phyloP scores from a whole-genome alignment of 1,140 invertebrate genomes.

The Hirudo medicinalis region DNA sequence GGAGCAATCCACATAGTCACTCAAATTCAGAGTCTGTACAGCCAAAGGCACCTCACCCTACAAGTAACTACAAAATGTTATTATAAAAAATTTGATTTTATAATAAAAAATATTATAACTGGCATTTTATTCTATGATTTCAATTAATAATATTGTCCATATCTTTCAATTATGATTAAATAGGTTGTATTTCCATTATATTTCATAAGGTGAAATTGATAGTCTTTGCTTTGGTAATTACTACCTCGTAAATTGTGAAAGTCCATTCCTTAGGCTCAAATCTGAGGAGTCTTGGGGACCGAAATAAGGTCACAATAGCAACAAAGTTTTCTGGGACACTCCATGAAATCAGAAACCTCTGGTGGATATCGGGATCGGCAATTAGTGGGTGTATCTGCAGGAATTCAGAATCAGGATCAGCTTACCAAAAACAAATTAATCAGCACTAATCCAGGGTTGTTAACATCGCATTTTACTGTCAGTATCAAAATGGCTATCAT shows the following conservation, averaged over 20 bases:
- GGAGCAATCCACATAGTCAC: conserved; percentile 65
- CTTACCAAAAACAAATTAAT: no score
- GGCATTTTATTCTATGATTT: no score
- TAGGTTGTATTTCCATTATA: no score
- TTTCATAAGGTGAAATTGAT: no score
- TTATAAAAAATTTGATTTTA: no score
- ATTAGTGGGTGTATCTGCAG: not conserved
- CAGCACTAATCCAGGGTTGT: no score
- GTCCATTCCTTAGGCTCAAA: conserved; percentile 95
- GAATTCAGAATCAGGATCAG: no score
- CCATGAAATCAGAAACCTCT: conserved; percentile 57
- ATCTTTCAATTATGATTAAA: no score
- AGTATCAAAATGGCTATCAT: no score
- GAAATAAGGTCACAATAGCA: conserved; percentile 77
- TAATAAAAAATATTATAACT: no score
- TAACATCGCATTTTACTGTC: no score
- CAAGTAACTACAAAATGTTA: not conserved
- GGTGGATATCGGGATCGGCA: not conserved
- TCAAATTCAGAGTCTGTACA: conserved; percentile 62
- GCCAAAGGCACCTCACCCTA: not conserved
- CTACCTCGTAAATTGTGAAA: conserved; percentile 86
- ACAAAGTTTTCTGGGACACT: conserved; percentile 72
- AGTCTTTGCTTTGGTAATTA: conserved; percentile 31
- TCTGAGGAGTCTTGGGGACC: conserved; percentile 70
- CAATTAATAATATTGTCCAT: no score